phyloP scores from a whole-genome alignment of 2,113 vertebrate species.

The Phycodurus eques region DNA sequence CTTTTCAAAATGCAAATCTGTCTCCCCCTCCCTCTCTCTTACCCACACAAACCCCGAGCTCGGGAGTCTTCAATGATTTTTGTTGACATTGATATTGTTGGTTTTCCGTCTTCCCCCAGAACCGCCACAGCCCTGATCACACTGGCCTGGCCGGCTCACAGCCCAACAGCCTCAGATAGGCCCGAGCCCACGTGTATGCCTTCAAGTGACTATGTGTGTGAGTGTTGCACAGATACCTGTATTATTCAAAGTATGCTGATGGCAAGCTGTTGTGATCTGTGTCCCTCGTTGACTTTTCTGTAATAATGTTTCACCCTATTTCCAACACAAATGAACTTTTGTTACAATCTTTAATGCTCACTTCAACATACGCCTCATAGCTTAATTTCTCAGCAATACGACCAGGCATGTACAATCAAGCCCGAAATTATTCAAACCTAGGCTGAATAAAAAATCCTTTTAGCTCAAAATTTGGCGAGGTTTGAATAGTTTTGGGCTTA shows the following conservation, averaged over 20 bases:
- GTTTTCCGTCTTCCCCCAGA: slow-evolving; percentile 65
- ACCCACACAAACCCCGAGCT: background rate
- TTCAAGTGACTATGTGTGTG: slow-evolving; percentile 29
- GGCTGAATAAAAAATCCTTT: background rate
- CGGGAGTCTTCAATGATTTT: background rate
- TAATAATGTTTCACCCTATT: slow-evolving; percentile 56
- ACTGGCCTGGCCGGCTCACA: slow-evolving; percentile 88
- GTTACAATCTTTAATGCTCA: slow-evolving; percentile 41
- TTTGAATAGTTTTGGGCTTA: background rate
- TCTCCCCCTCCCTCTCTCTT: background rate
- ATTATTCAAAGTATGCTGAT: slow-evolving; percentile 44
- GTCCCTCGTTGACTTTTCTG: slow-evolving; percentile 49
- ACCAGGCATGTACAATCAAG: background rate
- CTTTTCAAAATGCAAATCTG: background rate
- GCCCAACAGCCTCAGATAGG: slow-evolving; percentile 91
- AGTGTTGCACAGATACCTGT: slow-evolving; percentile 51
- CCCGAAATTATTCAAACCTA: background rate
- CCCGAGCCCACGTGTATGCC: slow-evolving; percentile 33
- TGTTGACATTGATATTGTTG: background rate
- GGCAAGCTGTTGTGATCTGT: slow-evolving; percentile 3
- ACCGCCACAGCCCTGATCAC: slow-evolving; percentile 95
- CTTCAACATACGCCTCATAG: background rate
- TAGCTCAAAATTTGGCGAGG: background rate
- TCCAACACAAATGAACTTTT: slow-evolving; percentile 65
- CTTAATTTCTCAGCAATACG: background rate